Base-by-base conservation (phyloP, 2,888 invertebrate genomes). In the Dicyrtoma fusca region DNA sequence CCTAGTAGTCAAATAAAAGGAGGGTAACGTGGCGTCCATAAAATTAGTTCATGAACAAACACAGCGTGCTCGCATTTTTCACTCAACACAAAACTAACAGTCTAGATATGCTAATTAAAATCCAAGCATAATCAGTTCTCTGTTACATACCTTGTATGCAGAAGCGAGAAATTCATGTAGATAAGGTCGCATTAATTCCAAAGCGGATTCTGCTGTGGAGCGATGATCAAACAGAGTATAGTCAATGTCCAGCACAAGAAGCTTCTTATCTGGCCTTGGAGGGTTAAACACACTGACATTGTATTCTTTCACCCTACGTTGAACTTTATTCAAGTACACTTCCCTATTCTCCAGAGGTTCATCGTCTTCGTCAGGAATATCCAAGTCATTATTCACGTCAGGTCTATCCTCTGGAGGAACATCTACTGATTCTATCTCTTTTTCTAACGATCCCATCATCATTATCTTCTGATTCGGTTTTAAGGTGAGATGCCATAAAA, bases 371-470 rank as follows among this genome's bases (percentile, higher is more conserved):
- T 76, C 77, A 0, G 77, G 77, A 71, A 78, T 77, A 64, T 78
- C 79, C 62, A 79, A 66, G 61, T 79, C 79, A 59, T 79, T 79
- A 11, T 74, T 74, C 1, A 79, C 78, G 19, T 79, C 79, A 47
- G 77, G 76, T 53, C 77, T 26, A 17, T 79, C 79, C 73, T 90
- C 89, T 0, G 95, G 95, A 69, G 91, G 89, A 65, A 89, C 89
- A 81, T 89, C 89, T 0, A 91, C 94, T 82, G 92, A 91, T 53
- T 90, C 91, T 81, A 95, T 95, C 69, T 93, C 95, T 81, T 95
- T 92, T 82, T 97, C 97, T 1, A 93, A 86, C 0, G 95, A 96
- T 0, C 97, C 97, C 89, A 97, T 95, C 92, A 97, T 92, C 95
- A 97, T 96, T 13, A 97, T 87, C 84, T 96, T 96, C 78, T 92